A percentile compares a stretch with the other conserved stretches of the same genome.
Conservation (phyloP, 1,140 invertebrate species). For the Philopotamus ludificatus region DNA sequence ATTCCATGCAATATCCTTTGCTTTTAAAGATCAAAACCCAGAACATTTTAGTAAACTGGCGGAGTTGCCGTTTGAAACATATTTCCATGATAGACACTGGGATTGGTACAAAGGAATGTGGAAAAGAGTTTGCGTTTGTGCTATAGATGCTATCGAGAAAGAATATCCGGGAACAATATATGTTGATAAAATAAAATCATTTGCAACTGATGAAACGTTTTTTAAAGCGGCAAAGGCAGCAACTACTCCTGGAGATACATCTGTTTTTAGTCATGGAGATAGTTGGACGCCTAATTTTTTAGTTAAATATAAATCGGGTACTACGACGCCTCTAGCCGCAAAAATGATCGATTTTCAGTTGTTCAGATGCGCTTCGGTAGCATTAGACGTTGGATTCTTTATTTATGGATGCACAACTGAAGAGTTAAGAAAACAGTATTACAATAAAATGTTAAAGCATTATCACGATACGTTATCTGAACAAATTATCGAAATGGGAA, state of each 20-base stretch:
- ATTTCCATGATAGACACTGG: conserved; percentile 58
- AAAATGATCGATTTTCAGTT: conserved; percentile 72
- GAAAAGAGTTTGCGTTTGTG: conserved; percentile 55
- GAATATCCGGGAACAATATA: conserved; percentile 62
- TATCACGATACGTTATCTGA: conserved; percentile 59
- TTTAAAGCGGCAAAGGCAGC: too few species aligned
- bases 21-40: conserved; percentile 63
- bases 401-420: conserved; percentile 64
- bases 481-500: conserved; percentile 59
- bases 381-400: conserved; percentile 62
- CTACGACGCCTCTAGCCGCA: conserved; percentile 50
- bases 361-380: conserved; percentile 58
- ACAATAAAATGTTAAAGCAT: conserved; percentile 55
- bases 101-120: conserved; percentile 65
- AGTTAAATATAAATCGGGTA: conserved; percentile 51
- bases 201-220: conserved; percentile 53
- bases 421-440: conserved; percentile 57
- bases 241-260: conserved; percentile 45
- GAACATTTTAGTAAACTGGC: conserved; percentile 56
- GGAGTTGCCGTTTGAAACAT: conserved; percentile 55
- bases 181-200: conserved; percentile 57
- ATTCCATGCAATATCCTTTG: conserved; percentile 69
- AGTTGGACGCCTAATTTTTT: conserved; percentile 74
- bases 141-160: conserved; percentile 62
- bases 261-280: conserved; percentile 68